These are phyloP conservation scores for Actias luna DNA, from an alignment of 2,888 invertebrate genomes.

Conservation along the genomic window DNA sequence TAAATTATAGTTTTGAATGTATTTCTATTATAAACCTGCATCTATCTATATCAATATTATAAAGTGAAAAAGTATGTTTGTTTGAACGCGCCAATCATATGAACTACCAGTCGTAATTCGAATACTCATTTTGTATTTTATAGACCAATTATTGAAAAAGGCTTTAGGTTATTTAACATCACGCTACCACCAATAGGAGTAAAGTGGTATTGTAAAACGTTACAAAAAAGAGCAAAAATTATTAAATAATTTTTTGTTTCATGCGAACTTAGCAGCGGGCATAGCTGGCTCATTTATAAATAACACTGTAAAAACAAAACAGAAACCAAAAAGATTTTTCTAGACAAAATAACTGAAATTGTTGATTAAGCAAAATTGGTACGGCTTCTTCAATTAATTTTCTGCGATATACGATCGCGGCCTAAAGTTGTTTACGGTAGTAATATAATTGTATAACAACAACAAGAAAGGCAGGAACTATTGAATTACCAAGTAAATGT, in stretches of 20 bases:
- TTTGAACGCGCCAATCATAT: too few species aligned
- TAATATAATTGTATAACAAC: constrained; percentile 25
- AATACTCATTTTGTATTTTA: too few species aligned
- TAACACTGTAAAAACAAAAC: not conserved
- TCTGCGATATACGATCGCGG: not conserved
- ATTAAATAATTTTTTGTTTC: too few species aligned
- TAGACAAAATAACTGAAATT: not conserved
- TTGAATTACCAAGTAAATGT: constrained; percentile 35
- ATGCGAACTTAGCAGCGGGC: too few species aligned
- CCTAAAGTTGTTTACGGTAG: not conserved
- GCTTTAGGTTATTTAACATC: too few species aligned
- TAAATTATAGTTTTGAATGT: not conserved
- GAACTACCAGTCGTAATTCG: too few species aligned
- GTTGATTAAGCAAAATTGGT: not conserved
- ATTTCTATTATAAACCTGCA: not conserved
- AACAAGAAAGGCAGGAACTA: constrained; percentile 44
- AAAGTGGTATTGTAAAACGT: too few species aligned
- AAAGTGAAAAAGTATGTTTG: too few species aligned
- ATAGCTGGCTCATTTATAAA: not conserved
- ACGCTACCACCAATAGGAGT: too few species aligned
- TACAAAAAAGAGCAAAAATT: too few species aligned
- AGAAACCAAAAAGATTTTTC: not conserved
- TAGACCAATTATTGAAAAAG: too few species aligned
- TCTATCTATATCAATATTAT: too few species aligned
- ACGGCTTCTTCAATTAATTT: not conserved